Base-by-base conservation (phyloP, 2,113 vertebrate genomes). In the Phrynosoma blainvillii region DNA sequence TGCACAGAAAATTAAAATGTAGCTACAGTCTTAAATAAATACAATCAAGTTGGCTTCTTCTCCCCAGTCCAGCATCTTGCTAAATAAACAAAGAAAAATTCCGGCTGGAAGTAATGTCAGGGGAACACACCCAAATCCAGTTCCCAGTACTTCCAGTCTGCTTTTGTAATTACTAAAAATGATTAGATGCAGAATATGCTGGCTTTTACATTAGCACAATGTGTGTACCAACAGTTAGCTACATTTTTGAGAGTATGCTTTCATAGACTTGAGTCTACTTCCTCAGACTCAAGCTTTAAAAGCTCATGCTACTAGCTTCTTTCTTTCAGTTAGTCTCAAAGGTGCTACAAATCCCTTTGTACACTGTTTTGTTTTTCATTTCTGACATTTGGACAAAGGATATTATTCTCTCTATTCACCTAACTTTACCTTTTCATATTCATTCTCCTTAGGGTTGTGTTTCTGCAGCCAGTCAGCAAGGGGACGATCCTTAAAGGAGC, bases 391-490 rank as follows among this genome's bases (percentile, higher is more conserved):
- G 32, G 70, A 27, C 54, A 87, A 83, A 36, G 2, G 2, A 27
- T 36, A 25, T 27, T 66, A 27, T 66, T 76, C 8, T 77, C 36
- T 59, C 52, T 73, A 13, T 82, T 83, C 74, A 54, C 32, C 56
- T 65, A 36, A 27, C 52, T 47, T 88, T 94, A 99, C 99, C 98
- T 99, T 99, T 93, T 99, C 98, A 0, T 99, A 99, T 92, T 98
- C 98, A 0, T 98, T 98, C 59, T 99, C 98, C 23, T 97, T 96
- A 0, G 98, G 98, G 92, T 99, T 99, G 96, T 99, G 98, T 80
- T 99, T 99, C 96, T 98, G 98, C 73, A 99, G 95, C 99, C 99
- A 99, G 96, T 98, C 98, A 0, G 98, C 98, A 82, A 99, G 95
- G 0, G 98, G 97, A 1, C 98, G 97, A 93, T 99, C 99, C 90